Percentiles rank a stretch among this genome's conserved stretches.
Evolutionary conservation across 2,888 invertebrate genomes (phyloP).

Genomic region (Drosophila infuscata): DNA sequence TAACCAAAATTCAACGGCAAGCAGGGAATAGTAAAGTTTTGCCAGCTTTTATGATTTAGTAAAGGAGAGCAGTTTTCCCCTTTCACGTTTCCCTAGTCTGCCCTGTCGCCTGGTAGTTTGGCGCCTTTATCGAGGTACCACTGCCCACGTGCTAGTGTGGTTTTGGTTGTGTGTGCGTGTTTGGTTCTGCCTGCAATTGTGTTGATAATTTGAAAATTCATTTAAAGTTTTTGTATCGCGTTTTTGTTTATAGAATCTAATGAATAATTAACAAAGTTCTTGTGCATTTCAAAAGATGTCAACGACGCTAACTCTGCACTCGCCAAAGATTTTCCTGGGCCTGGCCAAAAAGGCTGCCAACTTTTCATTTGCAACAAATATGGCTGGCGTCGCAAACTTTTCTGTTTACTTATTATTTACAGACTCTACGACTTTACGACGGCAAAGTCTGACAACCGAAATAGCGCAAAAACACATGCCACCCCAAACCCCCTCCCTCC

Average conservation of each 20-base stretch:
- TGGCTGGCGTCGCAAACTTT: constrained; percentile 74
- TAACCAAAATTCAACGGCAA: constrained; percentile 47
- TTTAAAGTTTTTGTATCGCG: constrained; percentile 82
- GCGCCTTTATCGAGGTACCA: constrained; percentile 51
- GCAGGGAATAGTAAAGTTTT: constrained; percentile 70
- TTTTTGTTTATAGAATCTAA: constrained; percentile 82
- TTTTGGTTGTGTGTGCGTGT: constrained; percentile 22
- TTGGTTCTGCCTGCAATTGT: constrained; percentile 80
- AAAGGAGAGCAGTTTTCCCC: constrained; percentile 8
- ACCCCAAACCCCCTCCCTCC: background rate
- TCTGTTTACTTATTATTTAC: constrained; percentile 78
- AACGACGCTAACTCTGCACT: constrained; percentile 41
- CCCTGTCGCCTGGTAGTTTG: constrained; percentile 9
- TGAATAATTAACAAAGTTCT: constrained; percentile 81
- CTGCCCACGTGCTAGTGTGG: constrained; percentile 50
- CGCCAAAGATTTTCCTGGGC: constrained; percentile 32
- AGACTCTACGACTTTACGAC: constrained; percentile 67
- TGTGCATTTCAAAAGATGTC: constrained; percentile 78
- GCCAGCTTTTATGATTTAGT: constrained; percentile 77
- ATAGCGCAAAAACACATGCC: constrained; percentile 31
- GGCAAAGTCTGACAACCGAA: constrained; percentile 46
- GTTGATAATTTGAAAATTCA: constrained; percentile 82
- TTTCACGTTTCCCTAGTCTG: background rate
- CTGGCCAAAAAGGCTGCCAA: constrained; percentile 66
- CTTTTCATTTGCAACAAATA: constrained; percentile 80